Evolutionary conservation across 2,113 vertebrate species (phyloP), one percentile per base, ranked within the genome.

Genomic region (Nesogale talazaci): DNA sequence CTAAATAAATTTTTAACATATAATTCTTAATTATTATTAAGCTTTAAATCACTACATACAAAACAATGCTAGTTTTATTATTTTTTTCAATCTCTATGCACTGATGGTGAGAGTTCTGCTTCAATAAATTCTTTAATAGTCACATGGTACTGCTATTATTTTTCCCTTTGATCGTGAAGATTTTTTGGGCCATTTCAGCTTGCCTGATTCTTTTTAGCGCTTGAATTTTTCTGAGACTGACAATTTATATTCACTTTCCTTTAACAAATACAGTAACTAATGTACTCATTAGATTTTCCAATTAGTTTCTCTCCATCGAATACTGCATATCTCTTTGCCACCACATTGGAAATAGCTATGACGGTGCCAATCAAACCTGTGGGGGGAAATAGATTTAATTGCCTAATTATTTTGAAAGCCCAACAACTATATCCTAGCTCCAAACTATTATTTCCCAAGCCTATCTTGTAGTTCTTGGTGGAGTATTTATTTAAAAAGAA

Each of bases 151-250:
- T 61, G 2, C 52, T 36, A 46, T 27, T 46, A 9, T 52, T 25
- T 52, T 36, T 23, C 12, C 10, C 15, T 84, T 52, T 63, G 56
- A 74, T 80, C 80, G 40, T 80, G 23, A 86, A 86, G 29, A 86
- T 80, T 61, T 78, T 93, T 72, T 72, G 9, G 80, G 84, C 72
- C 52, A 16, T 34, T 93, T 93, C 75, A 42, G 56, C 22, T 65
- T 63, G 40, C 16, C 29, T 7, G 2, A 3, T 86, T 29, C 65
- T 74, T 63, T 85, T n/a, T 65, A 57, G 6, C 25, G 7, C 74
- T 86, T 75, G 67, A 16, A 80, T 76, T 90, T 74, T 67, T 59
- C 36, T 76, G 65, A 9, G 31, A 29, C 34, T 59, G 61, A 94
- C 22, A 76, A 67, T 76, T 29, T 23, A 67, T 40, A 90, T 34